These are phyloP conservation scores for Maniola hyperantus DNA, from an alignment of 2,888 invertebrate species.

Conservation along the genomic window DNA sequence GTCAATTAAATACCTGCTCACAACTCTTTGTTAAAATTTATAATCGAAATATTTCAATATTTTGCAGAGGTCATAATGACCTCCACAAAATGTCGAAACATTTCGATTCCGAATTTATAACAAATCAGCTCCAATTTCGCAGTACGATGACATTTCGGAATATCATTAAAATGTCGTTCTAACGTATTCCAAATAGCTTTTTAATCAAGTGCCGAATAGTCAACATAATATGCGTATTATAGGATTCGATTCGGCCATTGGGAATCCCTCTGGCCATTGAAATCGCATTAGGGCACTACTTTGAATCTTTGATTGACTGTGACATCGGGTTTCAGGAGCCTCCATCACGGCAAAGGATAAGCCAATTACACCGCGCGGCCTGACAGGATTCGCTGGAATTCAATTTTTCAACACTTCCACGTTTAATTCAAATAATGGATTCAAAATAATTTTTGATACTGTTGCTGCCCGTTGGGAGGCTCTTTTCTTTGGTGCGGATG, in stretches of 20 bases:
- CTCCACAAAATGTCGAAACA: neutral
- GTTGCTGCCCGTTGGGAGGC: conserved; percentile 18
- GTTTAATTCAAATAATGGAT: conserved; percentile 44
- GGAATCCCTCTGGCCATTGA: conserved; percentile 8
- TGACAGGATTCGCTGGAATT: conserved; percentile 47
- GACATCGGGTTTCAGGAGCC: conserved; percentile 41
- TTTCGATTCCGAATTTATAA: neutral
- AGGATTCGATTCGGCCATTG: conserved; percentile 2
- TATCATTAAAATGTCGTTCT: conserved; percentile 18
- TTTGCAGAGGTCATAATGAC: neutral
- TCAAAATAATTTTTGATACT: conserved; percentile 38
- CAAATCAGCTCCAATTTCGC: conserved; percentile 14
- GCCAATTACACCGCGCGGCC: conserved; percentile 45
- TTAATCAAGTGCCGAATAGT: conserved; percentile 13
- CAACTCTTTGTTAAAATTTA: neutral
- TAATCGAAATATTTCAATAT: neutral
- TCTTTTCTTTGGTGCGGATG: neutral
- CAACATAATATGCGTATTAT: neutral
- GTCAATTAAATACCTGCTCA: too few species aligned
- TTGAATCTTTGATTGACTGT: conserved; percentile 42
- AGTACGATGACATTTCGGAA: conserved; percentile 11
- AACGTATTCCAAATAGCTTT: conserved; percentile 12
- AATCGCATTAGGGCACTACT: conserved; percentile 33
- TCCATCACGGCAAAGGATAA: conserved; percentile 49
- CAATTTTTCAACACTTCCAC: conserved; percentile 49